Conservation (phyloP, 2,888 invertebrate species). For the Phorcus lineatus region DNA sequence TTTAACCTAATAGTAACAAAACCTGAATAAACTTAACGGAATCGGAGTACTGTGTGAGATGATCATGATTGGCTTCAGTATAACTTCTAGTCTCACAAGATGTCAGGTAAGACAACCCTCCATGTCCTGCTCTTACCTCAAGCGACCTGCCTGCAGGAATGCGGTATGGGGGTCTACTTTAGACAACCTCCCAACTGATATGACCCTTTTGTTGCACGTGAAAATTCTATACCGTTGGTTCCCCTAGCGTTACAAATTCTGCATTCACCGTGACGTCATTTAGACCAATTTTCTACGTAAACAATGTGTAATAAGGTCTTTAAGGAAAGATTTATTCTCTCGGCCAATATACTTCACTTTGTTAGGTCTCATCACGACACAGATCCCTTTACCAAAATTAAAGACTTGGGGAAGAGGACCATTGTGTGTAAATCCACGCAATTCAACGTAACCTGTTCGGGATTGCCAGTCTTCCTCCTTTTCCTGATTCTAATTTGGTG, state of each 20-base stretch:
- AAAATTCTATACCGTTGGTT: background rate
- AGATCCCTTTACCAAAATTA: constrained; percentile 10
- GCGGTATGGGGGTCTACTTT: too few species aligned
- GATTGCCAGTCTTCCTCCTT: background rate
- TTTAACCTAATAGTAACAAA: too few species aligned
- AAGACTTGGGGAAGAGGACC: background rate
- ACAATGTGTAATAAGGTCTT: background rate
- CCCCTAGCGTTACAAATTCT: background rate
- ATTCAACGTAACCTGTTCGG: background rate
- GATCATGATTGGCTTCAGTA: too few species aligned
- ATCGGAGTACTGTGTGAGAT: too few species aligned
- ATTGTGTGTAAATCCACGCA: constrained; percentile 5
- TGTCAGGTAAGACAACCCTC: too few species aligned
- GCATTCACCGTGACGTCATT: constrained; percentile 4
- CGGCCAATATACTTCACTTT: background rate
- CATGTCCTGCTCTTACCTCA: too few species aligned
- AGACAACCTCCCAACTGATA: too few species aligned
- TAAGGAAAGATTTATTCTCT: constrained; percentile 3
- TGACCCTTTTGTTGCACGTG: background rate
- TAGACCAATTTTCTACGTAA: constrained; percentile 1
- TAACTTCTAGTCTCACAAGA: too few species aligned
- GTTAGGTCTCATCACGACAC: background rate
- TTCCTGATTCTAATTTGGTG: constrained; percentile 1
- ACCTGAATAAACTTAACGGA: too few species aligned
- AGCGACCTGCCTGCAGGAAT: too few species aligned